Conservation (phyloP, 2,797 vertebrate species). For the Lutra lutra region DNA sequence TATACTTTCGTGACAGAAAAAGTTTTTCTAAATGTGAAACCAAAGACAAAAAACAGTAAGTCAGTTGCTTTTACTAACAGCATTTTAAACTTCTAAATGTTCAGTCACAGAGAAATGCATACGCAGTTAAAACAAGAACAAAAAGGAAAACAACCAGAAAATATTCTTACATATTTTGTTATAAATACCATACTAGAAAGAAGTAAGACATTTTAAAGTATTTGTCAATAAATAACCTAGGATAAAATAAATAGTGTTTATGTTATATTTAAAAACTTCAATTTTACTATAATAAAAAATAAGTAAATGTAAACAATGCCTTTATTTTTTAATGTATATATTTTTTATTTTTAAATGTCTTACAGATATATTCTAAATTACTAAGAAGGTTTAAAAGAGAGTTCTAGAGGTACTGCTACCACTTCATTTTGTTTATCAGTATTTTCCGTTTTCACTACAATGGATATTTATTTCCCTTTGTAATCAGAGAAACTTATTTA, state of each 20-base stretch:
- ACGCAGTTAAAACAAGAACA: not conserved
- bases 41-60: not conserved
- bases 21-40: not conserved
- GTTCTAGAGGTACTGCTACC: not conserved
- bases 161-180: not conserved
- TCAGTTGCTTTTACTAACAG: not conserved
- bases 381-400: not conserved
- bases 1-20: not conserved
- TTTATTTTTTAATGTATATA: not conserved
- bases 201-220: not conserved
- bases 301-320: not conserved
- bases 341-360: not conserved
- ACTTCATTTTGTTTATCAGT: constrained; percentile 8
- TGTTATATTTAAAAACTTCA: not conserved
- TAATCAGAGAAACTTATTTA: not conserved
- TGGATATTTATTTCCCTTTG: not conserved
- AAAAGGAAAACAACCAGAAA: not conserved
- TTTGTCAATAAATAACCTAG: not conserved
- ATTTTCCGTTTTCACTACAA: not conserved
- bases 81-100: not conserved
- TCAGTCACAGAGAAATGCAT: not conserved
- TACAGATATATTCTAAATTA: not conserved
- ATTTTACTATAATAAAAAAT: not conserved
- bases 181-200: not conserved
- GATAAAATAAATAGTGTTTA: not conserved